Conservation (phyloP, 2,797 vertebrate genomes). For the Mormyrops boulengeri region DNA sequence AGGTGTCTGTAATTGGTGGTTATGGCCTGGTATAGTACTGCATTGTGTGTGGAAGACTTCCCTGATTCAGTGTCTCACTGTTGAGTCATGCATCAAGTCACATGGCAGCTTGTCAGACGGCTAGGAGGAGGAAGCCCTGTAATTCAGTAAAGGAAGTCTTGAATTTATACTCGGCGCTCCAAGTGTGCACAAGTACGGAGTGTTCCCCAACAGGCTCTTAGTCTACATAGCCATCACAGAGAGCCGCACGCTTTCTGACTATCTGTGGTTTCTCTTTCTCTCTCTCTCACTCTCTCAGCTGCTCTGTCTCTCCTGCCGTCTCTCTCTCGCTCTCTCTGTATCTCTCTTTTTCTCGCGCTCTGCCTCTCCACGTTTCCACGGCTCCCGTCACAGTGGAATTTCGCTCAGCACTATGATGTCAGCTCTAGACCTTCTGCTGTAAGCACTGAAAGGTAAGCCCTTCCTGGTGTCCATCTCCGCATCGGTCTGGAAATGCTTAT, state of each 20-base stretch:
- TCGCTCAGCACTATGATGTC: slow-evolving; percentile 63
- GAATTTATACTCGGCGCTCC: slow-evolving; percentile 50
- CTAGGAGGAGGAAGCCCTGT: slow-evolving; percentile 59
- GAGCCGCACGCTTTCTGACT: background rate
- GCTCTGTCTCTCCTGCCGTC: slow-evolving; percentile 3
- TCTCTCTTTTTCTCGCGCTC: slow-evolving; percentile 31
- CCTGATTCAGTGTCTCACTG: slow-evolving; percentile 52
- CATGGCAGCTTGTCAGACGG: slow-evolving; percentile 64
- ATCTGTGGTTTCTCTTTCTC: background rate
- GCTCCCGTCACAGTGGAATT: slow-evolving; percentile 49
- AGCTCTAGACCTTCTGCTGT: slow-evolving; percentile 60
- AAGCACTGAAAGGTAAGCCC: slow-evolving; percentile 60
- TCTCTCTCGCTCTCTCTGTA: slow-evolving; percentile 34
- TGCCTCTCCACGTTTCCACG: slow-evolving; percentile 23
- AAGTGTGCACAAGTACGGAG: slow-evolving; percentile 32
- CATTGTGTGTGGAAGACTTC: background rate
- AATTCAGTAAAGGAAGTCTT: slow-evolving; percentile 60
- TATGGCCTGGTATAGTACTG: background rate
- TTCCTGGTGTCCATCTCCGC: background rate
- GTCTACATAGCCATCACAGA: background rate
- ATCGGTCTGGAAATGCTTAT: background rate
- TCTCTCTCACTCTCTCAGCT: slow-evolving; percentile 31
- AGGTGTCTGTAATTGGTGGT: background rate
- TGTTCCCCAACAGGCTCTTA: background rate
- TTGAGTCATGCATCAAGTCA: slow-evolving; percentile 58